These are phyloP conservation scores for Sebastes diploproa DNA, from an alignment of 2,797 vertebrate genomes.

Conservation along the genomic window DNA sequence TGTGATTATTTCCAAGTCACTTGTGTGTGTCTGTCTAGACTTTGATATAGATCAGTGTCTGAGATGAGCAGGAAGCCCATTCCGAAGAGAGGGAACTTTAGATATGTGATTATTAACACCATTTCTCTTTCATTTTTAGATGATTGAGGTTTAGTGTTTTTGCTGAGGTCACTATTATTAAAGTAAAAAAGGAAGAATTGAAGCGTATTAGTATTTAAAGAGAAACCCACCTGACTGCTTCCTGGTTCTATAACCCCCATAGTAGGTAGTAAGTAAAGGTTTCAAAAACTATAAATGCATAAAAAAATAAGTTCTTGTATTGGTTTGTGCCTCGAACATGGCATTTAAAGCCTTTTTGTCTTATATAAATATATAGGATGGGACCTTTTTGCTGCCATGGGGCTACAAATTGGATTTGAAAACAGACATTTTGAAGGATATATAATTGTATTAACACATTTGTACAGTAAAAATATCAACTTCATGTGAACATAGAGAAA, in stretches of 20 bases:
- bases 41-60: constrained; percentile 3
- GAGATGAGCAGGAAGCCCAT: background rate
- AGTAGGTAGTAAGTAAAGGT: background rate
- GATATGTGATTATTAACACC: background rate
- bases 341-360: background rate
- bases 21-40: background rate
- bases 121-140: background rate
- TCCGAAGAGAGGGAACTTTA: background rate
- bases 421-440: background rate
- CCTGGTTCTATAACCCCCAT: background rate
- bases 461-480: background rate
- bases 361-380: background rate
- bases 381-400: background rate
- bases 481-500: background rate
- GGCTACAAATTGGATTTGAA: background rate
- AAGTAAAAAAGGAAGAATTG: background rate
- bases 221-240: background rate
- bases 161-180: background rate
- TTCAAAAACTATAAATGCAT: background rate
- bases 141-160: background rate
- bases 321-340: background rate
- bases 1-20: constrained; percentile 51
- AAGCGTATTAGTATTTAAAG: background rate
- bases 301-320: background rate
- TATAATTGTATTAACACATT: background rate